Conservation (phyloP, 2,113 vertebrate genomes). For the Larimichthys crocea region DNA sequence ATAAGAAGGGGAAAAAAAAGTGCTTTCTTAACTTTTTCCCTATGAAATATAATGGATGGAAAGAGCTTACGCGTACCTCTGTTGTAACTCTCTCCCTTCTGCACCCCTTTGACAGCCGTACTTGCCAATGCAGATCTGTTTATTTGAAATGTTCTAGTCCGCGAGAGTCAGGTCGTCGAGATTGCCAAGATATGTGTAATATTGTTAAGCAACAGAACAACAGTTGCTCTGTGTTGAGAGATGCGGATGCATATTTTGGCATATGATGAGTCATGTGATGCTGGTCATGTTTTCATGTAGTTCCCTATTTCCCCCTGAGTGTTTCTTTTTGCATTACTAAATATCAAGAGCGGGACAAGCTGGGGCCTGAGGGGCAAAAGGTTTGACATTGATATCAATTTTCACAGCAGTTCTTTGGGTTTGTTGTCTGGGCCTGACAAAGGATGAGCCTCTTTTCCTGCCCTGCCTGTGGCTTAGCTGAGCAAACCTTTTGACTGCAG, state of each 20-base stretch:
- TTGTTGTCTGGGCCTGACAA: slow-evolving; percentile 28
- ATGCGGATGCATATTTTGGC: slow-evolving; percentile 16
- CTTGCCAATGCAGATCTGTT: slow-evolving; percentile 11
- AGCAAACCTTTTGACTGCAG: slow-evolving; percentile 29
- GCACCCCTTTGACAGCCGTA: neutral
- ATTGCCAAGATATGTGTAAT: slow-evolving; percentile 20
- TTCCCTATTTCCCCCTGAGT: slow-evolving; percentile 10
- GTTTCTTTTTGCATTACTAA: slow-evolving; percentile 30
- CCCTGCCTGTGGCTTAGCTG: slow-evolving; percentile 25
- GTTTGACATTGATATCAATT: slow-evolving; percentile 31
- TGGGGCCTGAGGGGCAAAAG: slow-evolving; percentile 20
- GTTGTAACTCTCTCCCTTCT: neutral
- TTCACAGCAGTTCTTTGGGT: slow-evolving; percentile 11
- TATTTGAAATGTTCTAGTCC: neutral
- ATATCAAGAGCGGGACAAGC: slow-evolving; percentile 9
- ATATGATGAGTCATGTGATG: slow-evolving; percentile 32
- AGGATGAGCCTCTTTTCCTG: slow-evolving; percentile 6
- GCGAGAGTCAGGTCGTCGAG: neutral
- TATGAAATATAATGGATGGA: neutral
- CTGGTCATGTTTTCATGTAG: slow-evolving; percentile 13
- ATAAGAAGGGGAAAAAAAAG: neutral
- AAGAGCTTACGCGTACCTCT: neutral
- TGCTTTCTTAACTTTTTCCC: neutral
- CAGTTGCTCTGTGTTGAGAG: slow-evolving; percentile 21
- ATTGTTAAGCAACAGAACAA: slow-evolving; percentile 31